Conservation (phyloP, 2,888 invertebrate genomes). For the Oasisia sp. region DNA sequence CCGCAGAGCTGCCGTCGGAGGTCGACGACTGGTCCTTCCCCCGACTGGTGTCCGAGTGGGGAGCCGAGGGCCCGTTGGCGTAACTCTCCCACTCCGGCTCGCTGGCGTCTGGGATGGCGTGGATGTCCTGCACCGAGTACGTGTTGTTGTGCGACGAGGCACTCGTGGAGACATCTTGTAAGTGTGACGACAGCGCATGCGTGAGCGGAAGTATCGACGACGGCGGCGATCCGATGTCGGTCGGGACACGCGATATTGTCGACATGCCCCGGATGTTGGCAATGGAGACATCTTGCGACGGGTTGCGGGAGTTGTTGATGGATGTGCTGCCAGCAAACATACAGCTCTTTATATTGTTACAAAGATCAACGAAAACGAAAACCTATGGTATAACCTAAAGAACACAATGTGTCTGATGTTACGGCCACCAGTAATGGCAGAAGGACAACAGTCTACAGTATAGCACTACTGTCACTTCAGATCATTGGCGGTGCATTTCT, state of each 20-base stretch:
- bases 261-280: not conserved
- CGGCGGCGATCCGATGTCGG: not conserved
- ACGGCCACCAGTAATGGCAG: not conserved
- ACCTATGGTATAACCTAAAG: not conserved
- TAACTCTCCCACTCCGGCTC: slow-evolving; percentile 9
- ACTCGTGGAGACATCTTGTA: not conserved
- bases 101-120: not conserved
- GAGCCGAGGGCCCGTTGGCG: not conserved
- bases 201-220: slow-evolving; percentile 10
- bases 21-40: not conserved
- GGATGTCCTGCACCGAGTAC: not conserved
- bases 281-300: not conserved
- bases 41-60: not conserved
- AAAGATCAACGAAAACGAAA: not conserved
- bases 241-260: not conserved
- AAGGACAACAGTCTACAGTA: not conserved
- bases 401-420: not conserved
- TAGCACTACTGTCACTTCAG: not conserved
- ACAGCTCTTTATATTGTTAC: not conserved
- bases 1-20: not conserved
- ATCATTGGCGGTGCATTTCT: too few relatives aligned
- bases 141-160: not conserved
- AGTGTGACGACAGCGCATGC: not conserved
- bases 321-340: not conserved
- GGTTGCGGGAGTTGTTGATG: slow-evolving; percentile 13